Evolutionary conservation across 1,140 invertebrate genomes (phyloP), one percentile per base, ranked within the genome.

Genomic region (Eueides isabella): DNA sequence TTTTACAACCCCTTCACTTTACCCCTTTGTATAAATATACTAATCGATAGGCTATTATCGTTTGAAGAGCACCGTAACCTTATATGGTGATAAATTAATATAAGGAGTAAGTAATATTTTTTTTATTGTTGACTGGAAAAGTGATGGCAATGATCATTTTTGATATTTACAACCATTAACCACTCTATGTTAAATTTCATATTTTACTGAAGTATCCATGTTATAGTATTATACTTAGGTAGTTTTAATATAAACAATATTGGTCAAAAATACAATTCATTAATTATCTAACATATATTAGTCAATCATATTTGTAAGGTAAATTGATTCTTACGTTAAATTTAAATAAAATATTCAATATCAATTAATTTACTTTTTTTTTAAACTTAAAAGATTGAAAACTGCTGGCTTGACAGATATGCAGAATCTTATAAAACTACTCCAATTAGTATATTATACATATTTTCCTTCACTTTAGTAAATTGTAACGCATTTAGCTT

Each of bases 61-160:
- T n/a, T 55, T n/a, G 48, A 55, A 55, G 11, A 55, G n/a, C 48
- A 55, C n/a, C 23, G 9, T 55, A 9, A 55, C 48, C 48, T 55
- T 55, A 55, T 55, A 26, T 55, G 48, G 48, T 55, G 6, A 44
- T 19, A n/a, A 44, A 44, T 16, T 38, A 1, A 19, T 44, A 19
- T n/a, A 19, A 9, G n/a, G 6, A 48, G 16, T 23, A 19, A 48
- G n/a, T 19, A 48, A 19, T 44, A 5, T 5, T 19, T 44, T 6
- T 16, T 44, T n/a, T 16, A n/a, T 16, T 6, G 7, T 7, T 6
- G 16, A 44, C 2, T 44, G 0, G n/a, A 2, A 44, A 7, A 44
- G 14, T 1, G 4, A 44, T n/a, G 41, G n/a, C 6, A 44, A 44
- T 44, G 6, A n/a, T n/a, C n/a, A n/a, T n/a, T n/a, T n/a, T n/a